Percentiles rank a stretch among this genome's conserved stretches.
phyloP scores from a whole-genome alignment of 2,113 vertebrate species.

The Phylloscopus trochiloides region DNA sequence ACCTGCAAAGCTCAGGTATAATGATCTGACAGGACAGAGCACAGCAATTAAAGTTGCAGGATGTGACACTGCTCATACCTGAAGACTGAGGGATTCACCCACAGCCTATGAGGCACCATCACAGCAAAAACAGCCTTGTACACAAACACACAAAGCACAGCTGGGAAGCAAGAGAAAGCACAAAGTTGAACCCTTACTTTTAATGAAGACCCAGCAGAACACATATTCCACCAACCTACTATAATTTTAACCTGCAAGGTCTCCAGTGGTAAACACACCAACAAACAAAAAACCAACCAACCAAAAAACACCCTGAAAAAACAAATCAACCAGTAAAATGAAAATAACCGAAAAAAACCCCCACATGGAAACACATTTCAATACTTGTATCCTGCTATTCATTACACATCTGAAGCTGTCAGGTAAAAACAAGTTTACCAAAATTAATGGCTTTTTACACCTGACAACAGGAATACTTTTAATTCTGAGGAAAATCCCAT shows the following conservation, averaged over 20 bases:
- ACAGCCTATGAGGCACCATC: not conserved
- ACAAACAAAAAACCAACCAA: not conserved
- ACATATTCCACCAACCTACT: not conserved
- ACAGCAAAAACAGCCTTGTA: not conserved
- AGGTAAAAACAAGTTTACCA: not conserved
- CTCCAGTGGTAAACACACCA: not conserved
- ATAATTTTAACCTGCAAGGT: not conserved
- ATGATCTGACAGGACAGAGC: conserved; percentile 24
- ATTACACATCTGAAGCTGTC: not conserved
- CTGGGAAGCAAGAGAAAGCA: not conserved
- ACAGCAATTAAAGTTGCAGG: conserved; percentile 54
- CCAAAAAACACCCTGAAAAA: not conserved
- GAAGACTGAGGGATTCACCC: conserved; percentile 17
- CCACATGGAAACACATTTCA: not conserved
- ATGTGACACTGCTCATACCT: conserved; percentile 60
- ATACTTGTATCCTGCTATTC: not conserved
- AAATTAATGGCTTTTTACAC: not conserved
- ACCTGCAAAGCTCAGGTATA: conserved; percentile 29
- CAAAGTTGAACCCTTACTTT: not conserved
- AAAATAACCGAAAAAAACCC: not conserved
- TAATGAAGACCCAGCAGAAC: not conserved
- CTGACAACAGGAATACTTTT: not conserved
- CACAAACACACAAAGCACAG: not conserved
- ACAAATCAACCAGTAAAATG: not conserved
- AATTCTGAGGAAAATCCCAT: not conserved